Evolutionary conservation across 1,140 invertebrate genomes (phyloP).

Genomic region (Procambarus clarkii): DNA sequence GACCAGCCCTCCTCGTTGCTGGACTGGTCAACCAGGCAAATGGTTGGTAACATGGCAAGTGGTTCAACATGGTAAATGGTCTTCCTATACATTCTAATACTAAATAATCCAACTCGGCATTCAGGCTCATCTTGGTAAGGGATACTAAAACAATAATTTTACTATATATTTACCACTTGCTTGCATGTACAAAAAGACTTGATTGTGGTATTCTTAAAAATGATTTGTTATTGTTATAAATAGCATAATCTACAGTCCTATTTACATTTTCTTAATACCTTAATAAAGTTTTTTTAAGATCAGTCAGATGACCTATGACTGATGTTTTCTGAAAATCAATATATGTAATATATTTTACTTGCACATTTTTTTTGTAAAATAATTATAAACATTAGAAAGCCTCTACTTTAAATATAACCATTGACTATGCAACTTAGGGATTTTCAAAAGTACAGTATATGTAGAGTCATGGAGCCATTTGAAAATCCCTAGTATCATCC

Average conservation of each 20-base stretch:
- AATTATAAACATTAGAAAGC: constrained; percentile 7
- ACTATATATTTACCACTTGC: constrained; percentile 66
- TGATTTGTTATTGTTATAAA: constrained; percentile 66
- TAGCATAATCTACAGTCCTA: constrained; percentile 67
- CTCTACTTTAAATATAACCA: constrained; percentile 18
- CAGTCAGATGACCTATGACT: constrained; percentile 60
- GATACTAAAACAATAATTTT: constrained; percentile 39
- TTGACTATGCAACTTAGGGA: constrained; percentile 13
- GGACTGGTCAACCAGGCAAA: too few relatives aligned
- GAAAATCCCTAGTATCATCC: constrained; percentile 1
- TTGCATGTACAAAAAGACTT: constrained; percentile 68
- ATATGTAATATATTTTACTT: neutral
- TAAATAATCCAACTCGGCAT: too few relatives aligned
- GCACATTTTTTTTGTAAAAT: constrained; percentile 2
- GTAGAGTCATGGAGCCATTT: constrained; percentile 29
- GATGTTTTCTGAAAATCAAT: constrained; percentile 20
- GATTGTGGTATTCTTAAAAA: constrained; percentile 69
- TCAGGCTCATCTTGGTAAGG: neutral
- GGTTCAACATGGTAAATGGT: too few relatives aligned
- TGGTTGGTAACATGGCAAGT: too few relatives aligned
- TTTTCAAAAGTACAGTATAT: constrained; percentile 23
- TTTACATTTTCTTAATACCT: constrained; percentile 63
- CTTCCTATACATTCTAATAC: too few relatives aligned
- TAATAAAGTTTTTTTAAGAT: constrained; percentile 53
- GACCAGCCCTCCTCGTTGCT: too few relatives aligned